Percentiles rank a stretch among this genome's conserved stretches.
These are phyloP conservation scores for Coilia nasus DNA, from an alignment of 2,797 vertebrate species.

Conservation along the genomic window DNA sequence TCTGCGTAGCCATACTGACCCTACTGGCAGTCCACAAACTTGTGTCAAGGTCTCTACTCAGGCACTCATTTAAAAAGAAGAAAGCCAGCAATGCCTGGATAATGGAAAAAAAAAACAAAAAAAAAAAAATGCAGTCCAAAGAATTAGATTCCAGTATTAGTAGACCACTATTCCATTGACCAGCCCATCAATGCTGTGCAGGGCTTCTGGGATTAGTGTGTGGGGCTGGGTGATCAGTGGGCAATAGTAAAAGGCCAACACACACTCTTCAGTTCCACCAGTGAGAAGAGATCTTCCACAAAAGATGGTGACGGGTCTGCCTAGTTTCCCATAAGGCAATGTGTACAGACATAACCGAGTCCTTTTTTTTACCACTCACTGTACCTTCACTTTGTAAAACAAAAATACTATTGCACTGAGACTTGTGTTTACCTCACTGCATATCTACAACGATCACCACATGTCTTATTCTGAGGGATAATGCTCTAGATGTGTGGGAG, in stretches of 20 bases:
- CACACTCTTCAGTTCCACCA: neutral
- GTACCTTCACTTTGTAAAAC: conserved; percentile 38
- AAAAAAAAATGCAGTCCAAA: neutral
- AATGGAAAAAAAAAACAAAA: neutral
- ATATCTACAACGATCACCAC: conserved; percentile 32
- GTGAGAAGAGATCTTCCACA: neutral
- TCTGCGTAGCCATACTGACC: neutral
- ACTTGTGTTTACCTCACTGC: conserved; percentile 38
- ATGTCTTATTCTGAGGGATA: neutral
- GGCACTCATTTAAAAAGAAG: conserved; percentile 8
- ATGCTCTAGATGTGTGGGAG: neutral
- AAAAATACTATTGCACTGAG: conserved; percentile 51
- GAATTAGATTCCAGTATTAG: conserved; percentile 17
- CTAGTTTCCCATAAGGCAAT: neutral
- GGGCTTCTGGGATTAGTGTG: neutral
- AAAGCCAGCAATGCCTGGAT: conserved; percentile 1
- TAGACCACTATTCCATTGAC: neutral
- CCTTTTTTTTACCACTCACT: conserved; percentile 14
- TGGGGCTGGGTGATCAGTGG: neutral
- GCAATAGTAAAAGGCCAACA: neutral
- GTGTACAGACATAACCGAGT: neutral
- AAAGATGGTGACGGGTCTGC: neutral
- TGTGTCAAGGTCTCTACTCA: conserved; percentile 22
- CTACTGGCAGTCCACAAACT: neutral
- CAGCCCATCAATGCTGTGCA: neutral